Conservation (phyloP, 1,140 invertebrate genomes). For the Gonioctena quinquepunctata region DNA sequence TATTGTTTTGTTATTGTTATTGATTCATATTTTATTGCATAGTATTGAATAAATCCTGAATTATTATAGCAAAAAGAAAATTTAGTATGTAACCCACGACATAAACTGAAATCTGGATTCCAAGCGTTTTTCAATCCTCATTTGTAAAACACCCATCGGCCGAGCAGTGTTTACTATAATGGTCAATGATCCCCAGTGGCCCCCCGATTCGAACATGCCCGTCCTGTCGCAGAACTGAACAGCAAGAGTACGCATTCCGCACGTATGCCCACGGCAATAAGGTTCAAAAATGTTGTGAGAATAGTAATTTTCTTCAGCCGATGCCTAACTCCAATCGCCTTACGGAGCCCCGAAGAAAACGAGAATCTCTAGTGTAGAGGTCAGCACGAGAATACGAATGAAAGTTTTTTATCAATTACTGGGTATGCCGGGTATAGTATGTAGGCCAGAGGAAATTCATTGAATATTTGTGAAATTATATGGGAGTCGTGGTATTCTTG, state of each 20-base stretch:
- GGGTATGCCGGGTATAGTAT: neutral
- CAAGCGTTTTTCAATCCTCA: neutral
- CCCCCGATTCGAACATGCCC: neutral
- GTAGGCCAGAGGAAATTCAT: neutral
- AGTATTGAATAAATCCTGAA: too few species aligned
- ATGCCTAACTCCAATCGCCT: neutral
- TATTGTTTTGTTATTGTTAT: too few species aligned
- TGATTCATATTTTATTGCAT: too few species aligned
- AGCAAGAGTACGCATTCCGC: neutral
- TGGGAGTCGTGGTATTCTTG: too few species aligned
- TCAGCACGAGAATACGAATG: neutral
- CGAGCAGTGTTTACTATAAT: neutral
- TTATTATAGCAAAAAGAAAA: too few species aligned
- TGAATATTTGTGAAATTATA: too few species aligned
- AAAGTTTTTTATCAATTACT: neutral
- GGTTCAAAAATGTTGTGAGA: neutral
- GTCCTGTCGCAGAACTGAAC: neutral
- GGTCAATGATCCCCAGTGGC: neutral
- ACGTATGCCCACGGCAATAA: neutral
- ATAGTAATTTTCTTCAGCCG: neutral
- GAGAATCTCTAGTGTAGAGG: neutral
- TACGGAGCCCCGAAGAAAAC: neutral
- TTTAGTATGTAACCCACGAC: too few species aligned
- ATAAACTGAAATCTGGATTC: neutral
- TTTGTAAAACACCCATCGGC: neutral